Evolutionary conservation across 1,140 invertebrate genomes (phyloP), one percentile per base, ranked within the genome.

Genomic region (Cydia splendana): DNA sequence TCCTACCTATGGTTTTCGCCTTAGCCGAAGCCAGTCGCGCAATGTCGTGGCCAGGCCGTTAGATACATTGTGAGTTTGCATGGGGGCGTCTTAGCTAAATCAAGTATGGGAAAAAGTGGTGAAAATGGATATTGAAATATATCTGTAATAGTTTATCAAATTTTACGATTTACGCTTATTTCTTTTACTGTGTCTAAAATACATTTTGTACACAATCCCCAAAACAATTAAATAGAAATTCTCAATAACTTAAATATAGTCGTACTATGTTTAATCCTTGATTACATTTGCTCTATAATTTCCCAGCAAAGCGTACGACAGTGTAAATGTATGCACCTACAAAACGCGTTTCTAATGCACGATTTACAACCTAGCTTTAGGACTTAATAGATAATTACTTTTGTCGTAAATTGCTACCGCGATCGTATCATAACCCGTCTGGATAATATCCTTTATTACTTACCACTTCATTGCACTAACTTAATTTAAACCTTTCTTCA

Each of bases 381-480:
- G 34, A 75, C n/a, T 75, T 75, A 75, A 75, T 75, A 53, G 74
- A 75, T 75, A 75, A 75, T 75, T 57, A 75, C 53, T 75, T 75
- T 75, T 75, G 74, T 75, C 53, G 74, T 75, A 75, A 75, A 75
- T 75, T 75, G 74, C 74, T 75, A 30, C 74, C 53, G 48, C 45
- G 74, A 75, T 75, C 45, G 20, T 75, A 75, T 75, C 74, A 45
- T 48, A 75, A 71, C 67, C 67, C 30, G 67, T 42, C 30, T 18
- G 67, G 67, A 71, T 71, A 71, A 42, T 71, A 71, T 45, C 67
- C 67, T 71, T 71, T 71, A 71, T 71, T 71, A 71, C 15, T 38
- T n/a, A n/a, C 65, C 65, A 69, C 30, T 69, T 34, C 28, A 65
- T 13, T 67, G 5, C 30, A 38, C 30, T 4, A 38, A 34, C 30